Evolutionary conservation across 2,888 invertebrate genomes (phyloP), one percentile per base, ranked within the genome.

Genomic region (Tetrapedia diversipes): DNA sequence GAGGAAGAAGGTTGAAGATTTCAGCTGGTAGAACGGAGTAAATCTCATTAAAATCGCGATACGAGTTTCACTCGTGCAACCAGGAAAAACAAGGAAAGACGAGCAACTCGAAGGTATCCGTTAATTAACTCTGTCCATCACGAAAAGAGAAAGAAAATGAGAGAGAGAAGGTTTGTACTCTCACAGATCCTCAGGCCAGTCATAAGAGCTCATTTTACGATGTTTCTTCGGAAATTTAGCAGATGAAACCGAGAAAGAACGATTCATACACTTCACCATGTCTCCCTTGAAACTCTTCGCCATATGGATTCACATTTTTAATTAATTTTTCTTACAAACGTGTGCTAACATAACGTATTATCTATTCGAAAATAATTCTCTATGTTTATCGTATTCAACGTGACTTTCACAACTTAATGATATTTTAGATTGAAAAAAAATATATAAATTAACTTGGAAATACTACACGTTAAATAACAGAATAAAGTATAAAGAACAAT

Each of bases 41-140:
- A 82, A 79, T 84, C 84, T 76, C 82, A 84, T 84, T 84, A 83
- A 83, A 83, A 84, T 77, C 70, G 59, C 37, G 69, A 64, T 61
- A 56, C 70, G 61, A 49, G 70, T 56, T 61, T 64, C 41, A 32
- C 51, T 69, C 59, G 41, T 49, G 45, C 24, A 41, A 14, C 39
- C 14, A 47, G 61, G 49, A 29, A 34, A 57, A 47, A 63, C 16
- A 64, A 68, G 51, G 65, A 66, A 61, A 39, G 51, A 60, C 39
- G 24, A 41, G 39, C 16, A 32, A 32, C 57, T 66, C 53, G 68
- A 68, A 66, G 71, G 64, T 79, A 79, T 79, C n/a, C 77, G 81
- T 83, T 83, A 83, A 83, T 83, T 81, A 83, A 77, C 81, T 75
- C 67, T 16, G 70, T 71, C 61, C 43, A 47, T 57, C 45, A 37